Evolutionary conservation across 2,888 invertebrate genomes (phyloP), one percentile per base, ranked within the genome.

Genomic region (Tholera decimalis): DNA sequence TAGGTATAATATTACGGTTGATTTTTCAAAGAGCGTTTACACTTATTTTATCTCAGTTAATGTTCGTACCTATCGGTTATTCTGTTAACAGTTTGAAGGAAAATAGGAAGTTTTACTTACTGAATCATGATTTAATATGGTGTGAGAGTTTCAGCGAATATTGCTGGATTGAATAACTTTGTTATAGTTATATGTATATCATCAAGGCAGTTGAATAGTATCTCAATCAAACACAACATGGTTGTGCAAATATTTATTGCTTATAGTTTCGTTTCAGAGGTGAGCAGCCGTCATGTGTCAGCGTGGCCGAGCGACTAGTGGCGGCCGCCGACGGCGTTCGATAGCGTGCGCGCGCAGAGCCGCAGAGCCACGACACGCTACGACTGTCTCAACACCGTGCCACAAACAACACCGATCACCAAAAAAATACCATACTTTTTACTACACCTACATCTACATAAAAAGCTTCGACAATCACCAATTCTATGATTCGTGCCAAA

Each of bases 271-370:
- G 55, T 44, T 53, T 50, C 66, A 59, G 58, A 51, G 22, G 8
- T 26, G 33, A 67, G 28, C 68, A 70, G 69, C 80, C 71, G 69
- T 67, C 66, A 63, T 44, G 63, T 66, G 60, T 57, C 41, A 59
- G 57, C 50, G 77, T 58, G 66, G 60, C 18, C 56, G 57, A 60
- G 58, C 55, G 77, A 62, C 49, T 77, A 73, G 81, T 79, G 83
- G 62, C 69, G 73, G 68, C 68, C 37, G 79, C 67, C 73, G 69
- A 69, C 57, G 79, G 66, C 91, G 91, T 85, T 92, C 93, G 89
- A 93, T 93, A 92, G 70, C 73, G 75, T 91, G 93, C 93, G 93
- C 93, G 93, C 93, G 92, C 92, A 92, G 73, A 82, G 71, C 85
- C 84, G 82, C 86, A 85, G 73, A 75, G 76, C 75, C 75, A 63